Evolutionary conservation across 2,888 invertebrate species (phyloP), one percentile per base, ranked within the genome.

Genomic region (Ennomos erosarius): DNA sequence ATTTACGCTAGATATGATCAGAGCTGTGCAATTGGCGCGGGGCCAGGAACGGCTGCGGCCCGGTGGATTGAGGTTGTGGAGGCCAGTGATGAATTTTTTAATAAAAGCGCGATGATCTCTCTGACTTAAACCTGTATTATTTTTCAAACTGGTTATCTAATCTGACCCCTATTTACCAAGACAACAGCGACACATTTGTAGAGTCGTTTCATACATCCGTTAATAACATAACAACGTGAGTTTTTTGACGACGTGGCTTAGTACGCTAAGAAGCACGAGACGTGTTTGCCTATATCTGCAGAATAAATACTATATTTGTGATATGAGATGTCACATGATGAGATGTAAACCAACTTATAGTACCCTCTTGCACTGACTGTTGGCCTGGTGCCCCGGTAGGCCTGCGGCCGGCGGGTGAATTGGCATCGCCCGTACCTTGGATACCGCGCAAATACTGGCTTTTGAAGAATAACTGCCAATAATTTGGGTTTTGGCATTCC

Each of bases 51-150:
- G 12, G 9, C 46, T 34, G 47, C 42, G 26, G n/a, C 40, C 39
- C 6, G 12, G 16, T 34, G 33, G 4, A 34, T 37, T 9, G 33
- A 40, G 50, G 52, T 47, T 59, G 51, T 77, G 79, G 77, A 77
- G 64, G 52, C 6, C 54, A 59, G 58, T 44, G 43, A 48, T 53
- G 35, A 12, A 43, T 36, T 13, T 10, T 26, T 26, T 26, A 0
- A 4, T 26, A 26, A 26, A 26, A 26, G 16, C 16, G 5, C 10
- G 10, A 16, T 10, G 16, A 26, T 1, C n/a, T 33, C 12, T 8
- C n/a, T 26, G 26, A 43, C n/a, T 8, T 38, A 45, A 38, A 10
- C 12, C 38, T 16, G 6, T 26, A 26, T 26, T 26, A 26, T 26
- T 6, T 26, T 16, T 16, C 16, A 16, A 16, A 16, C 16, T n/a